These are phyloP conservation scores for Channa maculata DNA, from an alignment of 2,113 vertebrate genomes.

Conservation along the genomic window DNA sequence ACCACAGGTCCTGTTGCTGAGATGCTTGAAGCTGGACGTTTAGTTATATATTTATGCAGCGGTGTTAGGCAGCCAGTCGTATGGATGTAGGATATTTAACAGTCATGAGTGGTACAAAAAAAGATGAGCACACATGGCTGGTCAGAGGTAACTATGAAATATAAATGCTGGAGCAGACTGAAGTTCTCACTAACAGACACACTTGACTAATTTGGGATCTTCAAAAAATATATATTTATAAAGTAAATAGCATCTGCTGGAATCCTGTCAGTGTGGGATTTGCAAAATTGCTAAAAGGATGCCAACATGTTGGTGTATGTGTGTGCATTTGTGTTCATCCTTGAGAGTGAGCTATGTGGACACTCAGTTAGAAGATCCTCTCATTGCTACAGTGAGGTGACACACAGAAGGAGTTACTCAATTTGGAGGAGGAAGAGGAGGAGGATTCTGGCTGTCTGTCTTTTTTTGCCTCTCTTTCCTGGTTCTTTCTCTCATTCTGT, in stretches of 20 bases:
- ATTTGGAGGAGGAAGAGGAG: slow-evolving; percentile 41
- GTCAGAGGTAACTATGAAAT: slow-evolving; percentile 32
- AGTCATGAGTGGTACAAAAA: slow-evolving; percentile 12
- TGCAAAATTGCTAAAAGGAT: slow-evolving; percentile 21
- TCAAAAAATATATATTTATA: slow-evolving; percentile 32
- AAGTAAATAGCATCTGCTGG: slow-evolving; percentile 41
- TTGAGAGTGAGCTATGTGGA: slow-evolving; percentile 38
- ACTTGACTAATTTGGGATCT: slow-evolving; percentile 46
- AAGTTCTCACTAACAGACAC: slow-evolving; percentile 18
- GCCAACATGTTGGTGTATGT: slow-evolving; percentile 9
- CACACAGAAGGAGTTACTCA: slow-evolving; percentile 15
- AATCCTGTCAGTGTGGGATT: slow-evolving; percentile 35
- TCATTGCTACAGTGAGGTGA: slow-evolving; percentile 23
- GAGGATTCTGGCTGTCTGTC: slow-evolving; percentile 25
- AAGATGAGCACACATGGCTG: slow-evolving; percentile 3
- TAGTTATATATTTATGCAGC: slow-evolving; percentile 52
- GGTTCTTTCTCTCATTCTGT: background rate
- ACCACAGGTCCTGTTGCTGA: slow-evolving; percentile 46
- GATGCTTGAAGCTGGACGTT: slow-evolving; percentile 38
- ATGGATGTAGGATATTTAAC: slow-evolving; percentile 48
- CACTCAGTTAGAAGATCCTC: slow-evolving; percentile 28
- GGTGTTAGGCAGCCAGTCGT: slow-evolving; percentile 18
- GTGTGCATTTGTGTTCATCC: slow-evolving; percentile 8
- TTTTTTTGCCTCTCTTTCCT: background rate
- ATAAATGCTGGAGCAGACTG: slow-evolving; percentile 10